These are phyloP conservation scores for Nemoura dubitans DNA, from an alignment of 2,888 invertebrate species.

Conservation along the genomic window DNA sequence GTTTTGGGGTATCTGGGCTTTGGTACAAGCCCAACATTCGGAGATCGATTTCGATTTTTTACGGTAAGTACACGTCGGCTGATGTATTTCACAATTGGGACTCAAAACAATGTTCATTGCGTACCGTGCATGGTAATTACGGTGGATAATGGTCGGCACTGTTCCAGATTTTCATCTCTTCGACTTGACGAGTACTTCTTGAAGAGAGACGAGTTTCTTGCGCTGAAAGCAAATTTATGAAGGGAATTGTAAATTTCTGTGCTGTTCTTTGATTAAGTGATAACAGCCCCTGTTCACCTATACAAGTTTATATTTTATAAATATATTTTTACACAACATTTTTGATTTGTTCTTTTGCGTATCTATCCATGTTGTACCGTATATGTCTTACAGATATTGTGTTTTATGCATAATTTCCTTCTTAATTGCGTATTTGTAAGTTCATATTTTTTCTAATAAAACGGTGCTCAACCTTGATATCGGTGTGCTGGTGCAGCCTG, in stretches of 20 bases:
- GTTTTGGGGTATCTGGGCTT: slow-evolving; percentile 91
- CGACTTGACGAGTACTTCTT: slow-evolving; percentile 78
- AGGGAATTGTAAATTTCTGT: neutral
- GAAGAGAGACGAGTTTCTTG: slow-evolving; percentile 68
- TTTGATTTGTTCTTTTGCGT: neutral
- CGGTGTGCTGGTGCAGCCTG: too few relatives aligned
- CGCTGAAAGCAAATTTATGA: slow-evolving; percentile 47
- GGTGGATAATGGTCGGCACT: neutral
- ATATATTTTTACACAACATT: neutral
- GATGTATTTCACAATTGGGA: neutral
- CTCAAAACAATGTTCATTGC: neutral
- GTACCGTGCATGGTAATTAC: too few relatives aligned
- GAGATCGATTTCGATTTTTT: slow-evolving; percentile 91
- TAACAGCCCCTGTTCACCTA: neutral
- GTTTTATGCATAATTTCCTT: too few relatives aligned
- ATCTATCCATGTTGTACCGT: neutral
- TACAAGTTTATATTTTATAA: neutral
- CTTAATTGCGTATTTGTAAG: too few relatives aligned
- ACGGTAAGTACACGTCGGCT: slow-evolving; percentile 69
- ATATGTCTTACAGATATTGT: neutral
- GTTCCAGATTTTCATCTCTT: slow-evolving; percentile 73
- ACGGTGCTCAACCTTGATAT: too few relatives aligned
- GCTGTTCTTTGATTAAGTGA: neutral
- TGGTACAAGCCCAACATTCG: slow-evolving; percentile 90
- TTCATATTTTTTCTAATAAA: too few relatives aligned